Conservation (phyloP, 2,797 vertebrate genomes). For the Neopelma chrysocephalum region DNA sequence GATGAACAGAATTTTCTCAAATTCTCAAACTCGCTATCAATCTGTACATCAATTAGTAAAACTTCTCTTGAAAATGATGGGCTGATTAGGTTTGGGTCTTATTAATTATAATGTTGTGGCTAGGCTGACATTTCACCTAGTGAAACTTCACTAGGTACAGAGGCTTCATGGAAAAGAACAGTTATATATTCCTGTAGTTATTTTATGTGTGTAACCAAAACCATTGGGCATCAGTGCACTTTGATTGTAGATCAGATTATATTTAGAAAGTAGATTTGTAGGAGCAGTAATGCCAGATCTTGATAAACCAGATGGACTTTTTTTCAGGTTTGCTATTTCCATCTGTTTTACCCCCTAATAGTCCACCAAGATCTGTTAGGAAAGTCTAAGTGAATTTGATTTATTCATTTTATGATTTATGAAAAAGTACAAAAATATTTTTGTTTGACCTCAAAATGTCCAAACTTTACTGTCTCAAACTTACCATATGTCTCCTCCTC, state of each 20-base stretch:
- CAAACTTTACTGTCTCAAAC: neutral
- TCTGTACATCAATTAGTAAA: neutral
- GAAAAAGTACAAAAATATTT: neutral
- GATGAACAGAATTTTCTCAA: neutral
- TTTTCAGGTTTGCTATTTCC: neutral
- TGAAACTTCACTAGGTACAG: neutral
- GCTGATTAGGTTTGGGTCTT: neutral
- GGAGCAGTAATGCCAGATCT: neutral
- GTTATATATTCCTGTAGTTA: neutral
- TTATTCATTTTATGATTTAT: neutral
- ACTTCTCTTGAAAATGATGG: neutral
- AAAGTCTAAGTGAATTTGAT: neutral
- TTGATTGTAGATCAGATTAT: neutral
- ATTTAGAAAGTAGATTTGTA: neutral
- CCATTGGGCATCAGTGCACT: neutral
- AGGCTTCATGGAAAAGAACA: neutral
- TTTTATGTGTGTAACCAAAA: neutral
- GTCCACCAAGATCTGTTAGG: neutral
- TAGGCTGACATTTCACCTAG: neutral
- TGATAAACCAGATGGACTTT: neutral
- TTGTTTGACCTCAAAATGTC: conserved; percentile 49
- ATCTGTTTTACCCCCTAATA: neutral
- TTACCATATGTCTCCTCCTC: conserved; percentile 8
- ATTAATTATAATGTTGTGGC: neutral
- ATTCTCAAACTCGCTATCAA: neutral